A percentile compares a stretch with the other conserved stretches of the same genome.
These are phyloP conservation scores for Okapia johnstoni DNA, from an alignment of 2,113 vertebrate genomes.

Conservation along the genomic window DNA sequence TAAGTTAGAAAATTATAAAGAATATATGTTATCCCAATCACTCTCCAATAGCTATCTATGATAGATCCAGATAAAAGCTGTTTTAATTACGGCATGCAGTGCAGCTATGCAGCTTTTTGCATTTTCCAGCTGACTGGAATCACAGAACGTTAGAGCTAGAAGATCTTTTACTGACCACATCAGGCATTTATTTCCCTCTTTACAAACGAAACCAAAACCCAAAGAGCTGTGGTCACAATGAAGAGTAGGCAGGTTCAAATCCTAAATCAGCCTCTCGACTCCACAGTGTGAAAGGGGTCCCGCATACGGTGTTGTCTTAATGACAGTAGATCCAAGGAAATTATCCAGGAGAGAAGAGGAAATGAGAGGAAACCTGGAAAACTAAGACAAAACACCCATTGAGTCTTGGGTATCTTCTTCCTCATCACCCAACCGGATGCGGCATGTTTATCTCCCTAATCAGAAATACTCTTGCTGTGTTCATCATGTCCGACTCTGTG, in stretches of 20 bases:
- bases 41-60: conserved; percentile 34
- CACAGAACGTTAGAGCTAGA: background rate
- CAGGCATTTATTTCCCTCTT: background rate
- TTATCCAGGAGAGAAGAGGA: background rate
- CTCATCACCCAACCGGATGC: background rate
- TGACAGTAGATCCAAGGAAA: background rate
- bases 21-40: background rate
- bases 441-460: background rate
- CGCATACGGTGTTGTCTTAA: background rate
- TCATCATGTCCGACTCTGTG: background rate
- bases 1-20: conserved; percentile 41
- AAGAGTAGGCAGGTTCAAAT: background rate
- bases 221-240: background rate
- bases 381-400: background rate
- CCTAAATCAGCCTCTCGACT: background rate
- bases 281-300: background rate
- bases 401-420: background rate
- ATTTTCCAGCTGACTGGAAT: conserved; percentile 2
- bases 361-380: background rate
- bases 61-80: background rate
- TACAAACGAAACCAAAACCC: background rate
- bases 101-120: background rate
- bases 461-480: background rate
- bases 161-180: background rate
- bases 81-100: conserved; percentile 36